phyloP scores from a whole-genome alignment of 2,797 vertebrate genomes.

The Molossus alvarezi region DNA sequence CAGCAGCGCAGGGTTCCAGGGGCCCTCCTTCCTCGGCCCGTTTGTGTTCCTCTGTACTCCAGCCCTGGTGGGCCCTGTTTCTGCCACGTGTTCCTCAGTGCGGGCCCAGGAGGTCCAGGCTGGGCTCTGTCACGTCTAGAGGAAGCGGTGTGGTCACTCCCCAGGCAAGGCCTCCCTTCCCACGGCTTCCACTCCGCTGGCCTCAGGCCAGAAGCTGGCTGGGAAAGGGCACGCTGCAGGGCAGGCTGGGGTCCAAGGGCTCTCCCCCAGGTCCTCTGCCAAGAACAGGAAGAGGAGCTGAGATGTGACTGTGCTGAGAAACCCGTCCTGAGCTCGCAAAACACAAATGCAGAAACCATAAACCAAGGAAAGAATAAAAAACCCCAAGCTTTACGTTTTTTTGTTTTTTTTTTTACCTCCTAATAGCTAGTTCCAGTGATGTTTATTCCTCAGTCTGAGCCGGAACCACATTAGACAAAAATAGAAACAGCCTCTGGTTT shows the following conservation, averaged over 20 bases:
- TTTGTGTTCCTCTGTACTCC: not conserved
- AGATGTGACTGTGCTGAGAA: constrained; percentile 6
- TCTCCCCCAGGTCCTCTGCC: not conserved
- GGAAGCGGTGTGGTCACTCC: not conserved
- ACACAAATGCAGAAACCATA: constrained; percentile 47
- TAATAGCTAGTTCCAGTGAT: constrained; percentile 32
- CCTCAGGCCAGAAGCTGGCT: not conserved
- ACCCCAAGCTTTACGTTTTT: not conserved
- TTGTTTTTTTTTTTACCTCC: not conserved
- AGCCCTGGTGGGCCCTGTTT: too few relatives aligned
- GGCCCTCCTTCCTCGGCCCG: not conserved
- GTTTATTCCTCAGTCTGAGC: constrained; percentile 67
- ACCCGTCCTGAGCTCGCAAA: not conserved
- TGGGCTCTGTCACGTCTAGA: not conserved
- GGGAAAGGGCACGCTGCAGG: not conserved
- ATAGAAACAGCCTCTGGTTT: constrained; percentile 63
- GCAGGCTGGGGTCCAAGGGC: not conserved
- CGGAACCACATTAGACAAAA: constrained; percentile 73
- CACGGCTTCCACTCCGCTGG: not conserved
- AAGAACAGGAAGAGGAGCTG: not conserved
- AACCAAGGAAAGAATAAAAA: not conserved
- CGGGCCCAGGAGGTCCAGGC: too few relatives aligned
- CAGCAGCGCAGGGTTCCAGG: not conserved
- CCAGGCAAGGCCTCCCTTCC: not conserved
- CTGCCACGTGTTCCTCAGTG: not conserved